These are phyloP conservation scores for Desmophyllum pertusum DNA, from an alignment of 92 coral and sea anemone species.

Conservation along the genomic window DNA sequence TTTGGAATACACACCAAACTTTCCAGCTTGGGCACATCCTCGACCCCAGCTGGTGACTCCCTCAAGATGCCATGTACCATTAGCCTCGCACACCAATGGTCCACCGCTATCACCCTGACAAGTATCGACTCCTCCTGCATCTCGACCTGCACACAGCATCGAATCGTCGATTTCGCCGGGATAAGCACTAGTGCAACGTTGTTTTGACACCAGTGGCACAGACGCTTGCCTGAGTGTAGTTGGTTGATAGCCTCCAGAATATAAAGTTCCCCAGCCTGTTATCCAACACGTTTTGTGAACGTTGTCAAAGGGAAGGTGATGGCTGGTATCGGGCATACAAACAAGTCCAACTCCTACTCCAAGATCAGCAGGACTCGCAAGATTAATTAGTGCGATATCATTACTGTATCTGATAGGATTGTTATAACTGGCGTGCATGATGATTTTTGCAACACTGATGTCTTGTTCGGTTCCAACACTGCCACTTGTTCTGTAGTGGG, in stretches of 20 bases:
- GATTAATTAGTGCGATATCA: slow-evolving; percentile 45
- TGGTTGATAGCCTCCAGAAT: background rate
- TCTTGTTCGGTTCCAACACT: slow-evolving; percentile 36
- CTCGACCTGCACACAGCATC: slow-evolving; percentile 42
- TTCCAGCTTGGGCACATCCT: background rate
- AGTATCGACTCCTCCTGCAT: slow-evolving; percentile 36
- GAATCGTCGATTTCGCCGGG: slow-evolving; percentile 14
- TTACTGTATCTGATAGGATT: slow-evolving; percentile 35
- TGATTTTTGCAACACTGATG: slow-evolving; percentile 18
- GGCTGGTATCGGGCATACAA: slow-evolving; percentile 36
- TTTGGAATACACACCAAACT: background rate
- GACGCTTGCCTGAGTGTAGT: slow-evolving; percentile 12
- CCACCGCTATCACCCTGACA: slow-evolving; percentile 45
- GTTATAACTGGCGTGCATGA: slow-evolving; percentile 36
- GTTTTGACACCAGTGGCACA: slow-evolving; percentile 12
- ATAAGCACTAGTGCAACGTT: background rate
- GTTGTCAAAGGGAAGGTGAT: slow-evolving; percentile 28
- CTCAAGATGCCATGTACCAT: no score
- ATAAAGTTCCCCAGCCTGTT: slow-evolving; percentile 21
- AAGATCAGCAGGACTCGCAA: slow-evolving; percentile 26
- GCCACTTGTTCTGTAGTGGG: slow-evolving; percentile 17
- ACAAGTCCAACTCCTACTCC: slow-evolving; percentile 40
- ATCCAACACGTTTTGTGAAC: slow-evolving; percentile 18
- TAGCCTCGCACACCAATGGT: no score
- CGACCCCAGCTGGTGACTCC: slow-evolving; percentile 1